A percentile compares a stretch with the other conserved stretches of the same genome.
Conservation (phyloP, 2,113 vertebrate species). For the Rhadina sibilatrix region DNA sequence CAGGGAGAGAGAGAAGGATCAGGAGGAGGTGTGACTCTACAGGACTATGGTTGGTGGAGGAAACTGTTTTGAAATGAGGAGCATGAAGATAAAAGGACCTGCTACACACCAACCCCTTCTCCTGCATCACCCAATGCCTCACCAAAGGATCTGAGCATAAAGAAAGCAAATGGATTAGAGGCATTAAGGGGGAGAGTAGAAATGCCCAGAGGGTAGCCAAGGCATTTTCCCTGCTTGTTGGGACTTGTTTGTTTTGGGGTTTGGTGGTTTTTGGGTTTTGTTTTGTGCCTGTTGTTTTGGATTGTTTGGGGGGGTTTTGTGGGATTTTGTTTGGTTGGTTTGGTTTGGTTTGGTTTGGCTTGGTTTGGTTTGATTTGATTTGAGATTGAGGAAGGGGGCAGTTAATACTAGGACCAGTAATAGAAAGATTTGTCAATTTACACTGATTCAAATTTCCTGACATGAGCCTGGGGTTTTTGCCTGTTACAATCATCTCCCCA, state of each 20-base stretch:
- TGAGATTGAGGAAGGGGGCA: rapidly evolving
- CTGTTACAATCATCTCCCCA: background rate
- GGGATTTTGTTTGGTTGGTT: background rate
- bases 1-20: background rate
- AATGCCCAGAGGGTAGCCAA: background rate
- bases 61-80: background rate
- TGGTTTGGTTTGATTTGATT: background rate
- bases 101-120: rapidly evolving
- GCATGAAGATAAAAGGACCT: background rate
- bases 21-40: background rate
- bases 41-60: rapidly evolving
- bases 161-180: rapidly evolving
- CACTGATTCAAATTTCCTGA: background rate
- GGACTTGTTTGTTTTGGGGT: rapidly evolving
- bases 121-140: background rate
- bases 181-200: background rate
- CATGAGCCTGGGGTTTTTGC: background rate
- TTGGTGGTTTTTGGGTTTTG: background rate
- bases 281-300: background rate
- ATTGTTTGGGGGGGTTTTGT: no score
- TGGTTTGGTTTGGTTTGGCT: no score
- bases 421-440: background rate
- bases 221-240: background rate
- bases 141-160: background rate
- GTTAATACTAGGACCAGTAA: background rate